Evolutionary conservation across 2,888 invertebrate genomes (phyloP).

Genomic region (Rhyacophila evoluta): DNA sequence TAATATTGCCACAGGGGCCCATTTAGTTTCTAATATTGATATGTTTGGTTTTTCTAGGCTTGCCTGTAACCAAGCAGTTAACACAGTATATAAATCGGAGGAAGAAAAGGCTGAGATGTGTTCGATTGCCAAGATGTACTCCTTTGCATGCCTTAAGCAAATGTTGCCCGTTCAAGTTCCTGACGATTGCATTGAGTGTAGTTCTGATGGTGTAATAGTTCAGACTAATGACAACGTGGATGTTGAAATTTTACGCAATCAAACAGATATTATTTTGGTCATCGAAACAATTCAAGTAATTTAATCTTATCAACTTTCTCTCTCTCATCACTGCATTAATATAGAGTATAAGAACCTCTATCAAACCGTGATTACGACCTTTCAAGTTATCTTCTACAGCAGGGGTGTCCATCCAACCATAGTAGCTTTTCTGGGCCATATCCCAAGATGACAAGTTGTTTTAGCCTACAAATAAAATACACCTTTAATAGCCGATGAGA

Average conservation of each 20-base stretch:
- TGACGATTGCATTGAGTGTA: constrained; percentile 72
- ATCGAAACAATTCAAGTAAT: constrained; percentile 73
- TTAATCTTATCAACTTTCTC: too few relatives aligned
- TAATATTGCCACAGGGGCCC: too few relatives aligned
- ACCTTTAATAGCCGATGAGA: too few relatives aligned
- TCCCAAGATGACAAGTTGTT: too few relatives aligned
- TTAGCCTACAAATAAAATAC: too few relatives aligned
- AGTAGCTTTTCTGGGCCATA: too few relatives aligned
- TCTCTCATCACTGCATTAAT: too few relatives aligned
- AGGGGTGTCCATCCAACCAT: too few relatives aligned
- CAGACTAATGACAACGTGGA: constrained; percentile 74
- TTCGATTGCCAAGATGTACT: constrained; percentile 78
- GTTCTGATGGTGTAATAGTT: constrained; percentile 64
- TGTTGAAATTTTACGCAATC: constrained; percentile 76
- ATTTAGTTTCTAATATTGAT: too few relatives aligned
- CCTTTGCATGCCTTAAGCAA: constrained; percentile 70
- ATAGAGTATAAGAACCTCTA: too few relatives aligned
- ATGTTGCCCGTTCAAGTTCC: constrained; percentile 76
- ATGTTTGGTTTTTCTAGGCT: constrained; percentile 71
- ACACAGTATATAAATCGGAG: constrained; percentile 63
- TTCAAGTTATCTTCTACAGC: too few relatives aligned
- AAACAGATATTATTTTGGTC: constrained; percentile 85
- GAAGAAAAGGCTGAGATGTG: constrained; percentile 74
- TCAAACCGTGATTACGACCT: too few relatives aligned
- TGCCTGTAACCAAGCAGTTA: constrained; percentile 79